Conservation (phyloP, 1,140 invertebrate species). For the Colletes latitarsis region DNA sequence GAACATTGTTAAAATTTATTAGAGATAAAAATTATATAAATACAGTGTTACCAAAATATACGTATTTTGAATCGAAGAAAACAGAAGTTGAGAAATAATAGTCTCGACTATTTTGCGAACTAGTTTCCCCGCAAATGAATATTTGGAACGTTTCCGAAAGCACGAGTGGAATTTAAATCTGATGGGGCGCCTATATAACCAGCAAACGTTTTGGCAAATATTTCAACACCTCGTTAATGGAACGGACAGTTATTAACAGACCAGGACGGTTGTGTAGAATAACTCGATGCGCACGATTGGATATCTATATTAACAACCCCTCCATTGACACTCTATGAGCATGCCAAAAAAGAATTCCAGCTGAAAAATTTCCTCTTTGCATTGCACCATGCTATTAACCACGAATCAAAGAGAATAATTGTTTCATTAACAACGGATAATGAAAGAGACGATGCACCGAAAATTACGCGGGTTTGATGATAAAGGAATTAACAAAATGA, state of each 20-base stretch:
- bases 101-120: neutral
- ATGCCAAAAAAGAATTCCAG: neutral
- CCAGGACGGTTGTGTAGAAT: neutral
- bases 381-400: neutral
- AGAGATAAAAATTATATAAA: too few relatives aligned
- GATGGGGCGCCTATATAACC: neutral
- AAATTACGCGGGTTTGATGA: too few relatives aligned
- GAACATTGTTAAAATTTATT: too few relatives aligned
- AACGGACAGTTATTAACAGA: constrained; percentile 28
- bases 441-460: too few relatives aligned
- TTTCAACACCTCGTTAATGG: constrained; percentile 41
- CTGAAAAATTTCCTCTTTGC: too few relatives aligned
- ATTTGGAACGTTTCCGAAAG: neutral
- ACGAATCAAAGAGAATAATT: neutral
- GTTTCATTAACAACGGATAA: neutral
- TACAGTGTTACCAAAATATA: too few relatives aligned
- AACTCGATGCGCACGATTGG: constrained; percentile 4
- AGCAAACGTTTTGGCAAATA: constrained; percentile 26
- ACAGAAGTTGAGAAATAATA: too few relatives aligned
- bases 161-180: constrained; percentile 13
- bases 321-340: neutral
- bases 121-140: neutral
- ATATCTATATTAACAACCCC: neutral
- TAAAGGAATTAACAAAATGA: too few relatives aligned
- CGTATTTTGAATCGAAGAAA: too few relatives aligned